Percentiles rank a stretch among this genome's conserved stretches.
These are phyloP conservation scores for Gymnocheta viridis DNA, from an alignment of 2,888 invertebrate genomes.

Conservation along the genomic window DNA sequence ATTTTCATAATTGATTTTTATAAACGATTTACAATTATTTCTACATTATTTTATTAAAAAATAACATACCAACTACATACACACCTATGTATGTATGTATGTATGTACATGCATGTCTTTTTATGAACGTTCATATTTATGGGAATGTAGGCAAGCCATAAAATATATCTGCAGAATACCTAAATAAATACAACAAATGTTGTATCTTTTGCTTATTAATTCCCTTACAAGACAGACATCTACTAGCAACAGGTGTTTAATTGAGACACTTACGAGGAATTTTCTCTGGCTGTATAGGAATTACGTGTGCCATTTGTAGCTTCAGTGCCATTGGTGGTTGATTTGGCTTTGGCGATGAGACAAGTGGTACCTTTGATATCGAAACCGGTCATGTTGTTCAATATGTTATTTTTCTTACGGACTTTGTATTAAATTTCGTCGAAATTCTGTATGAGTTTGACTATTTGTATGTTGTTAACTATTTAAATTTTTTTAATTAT, in stretches of 20 bases:
- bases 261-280: conserved; percentile 74
- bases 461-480: not conserved
- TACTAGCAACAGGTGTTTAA: conserved; percentile 13
- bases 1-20: not conserved
- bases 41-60: not conserved
- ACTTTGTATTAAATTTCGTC: not conserved
- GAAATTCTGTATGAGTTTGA: not conserved
- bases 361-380: conserved; percentile 71
- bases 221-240: not conserved
- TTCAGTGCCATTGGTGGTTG: conserved; percentile 69
- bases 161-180: conserved; percentile 6
- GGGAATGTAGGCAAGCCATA: conserved; percentile 28
- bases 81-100: too few relatives aligned
- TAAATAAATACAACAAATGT: not conserved
- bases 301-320: conserved; percentile 71
- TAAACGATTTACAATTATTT: not conserved
- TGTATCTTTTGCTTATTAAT: not conserved
- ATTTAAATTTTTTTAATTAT: conserved; percentile 11
- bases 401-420: conserved; percentile 6
- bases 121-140: too few relatives aligned
- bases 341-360: conserved; percentile 69
- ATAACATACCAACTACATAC: not conserved
- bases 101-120: too few relatives aligned
- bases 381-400: conserved; percentile 75
- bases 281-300: conserved; percentile 74